phyloP scores from a whole-genome alignment of 2,888 invertebrate genomes.

The Linnaemya vulpina region DNA sequence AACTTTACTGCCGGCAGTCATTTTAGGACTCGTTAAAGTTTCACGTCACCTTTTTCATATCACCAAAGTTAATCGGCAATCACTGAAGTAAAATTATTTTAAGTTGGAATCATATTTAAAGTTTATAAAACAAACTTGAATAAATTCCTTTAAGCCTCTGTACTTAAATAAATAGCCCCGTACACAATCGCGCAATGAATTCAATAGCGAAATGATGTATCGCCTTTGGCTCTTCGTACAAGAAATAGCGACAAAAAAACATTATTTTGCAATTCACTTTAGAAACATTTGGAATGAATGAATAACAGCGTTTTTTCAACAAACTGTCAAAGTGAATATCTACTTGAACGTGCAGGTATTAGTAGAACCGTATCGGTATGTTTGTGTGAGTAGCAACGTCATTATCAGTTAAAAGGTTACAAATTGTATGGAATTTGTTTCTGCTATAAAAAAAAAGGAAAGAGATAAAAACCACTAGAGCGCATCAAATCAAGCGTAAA shows the following conservation, averaged over 20 bases:
- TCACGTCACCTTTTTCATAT: no score
- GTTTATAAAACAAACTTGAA: not conserved
- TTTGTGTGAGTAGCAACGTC: conserved; percentile 24
- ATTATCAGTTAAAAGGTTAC: conserved; percentile 53
- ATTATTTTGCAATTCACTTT: conserved; percentile 30
- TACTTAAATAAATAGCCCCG: conserved; percentile 4
- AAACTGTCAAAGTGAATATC: conserved; percentile 50
- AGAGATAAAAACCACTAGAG: not conserved
- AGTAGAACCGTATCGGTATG: not conserved
- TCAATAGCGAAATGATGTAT: conserved; percentile 22
- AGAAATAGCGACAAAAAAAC: conserved; percentile 2
- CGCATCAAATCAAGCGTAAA: conserved; percentile 54
- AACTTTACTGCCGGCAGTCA: no score
- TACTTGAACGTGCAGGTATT: not conserved
- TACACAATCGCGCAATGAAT: conserved; percentile 11
- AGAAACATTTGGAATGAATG: conserved; percentile 43
- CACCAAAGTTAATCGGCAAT: no score
- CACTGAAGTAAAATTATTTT: not conserved
- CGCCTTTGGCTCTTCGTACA: conserved; percentile 17
- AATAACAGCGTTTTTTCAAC: conserved; percentile 51
- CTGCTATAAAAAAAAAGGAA: not conserved
- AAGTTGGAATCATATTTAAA: not conserved
- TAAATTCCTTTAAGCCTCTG: conserved; percentile 23
- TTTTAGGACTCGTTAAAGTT: no score
- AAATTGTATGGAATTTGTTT: conserved; percentile 56